Evolutionary conservation across 2,888 invertebrate genomes (phyloP), one percentile per base, ranked within the genome.

Genomic region (Lasioglossum morio): DNA sequence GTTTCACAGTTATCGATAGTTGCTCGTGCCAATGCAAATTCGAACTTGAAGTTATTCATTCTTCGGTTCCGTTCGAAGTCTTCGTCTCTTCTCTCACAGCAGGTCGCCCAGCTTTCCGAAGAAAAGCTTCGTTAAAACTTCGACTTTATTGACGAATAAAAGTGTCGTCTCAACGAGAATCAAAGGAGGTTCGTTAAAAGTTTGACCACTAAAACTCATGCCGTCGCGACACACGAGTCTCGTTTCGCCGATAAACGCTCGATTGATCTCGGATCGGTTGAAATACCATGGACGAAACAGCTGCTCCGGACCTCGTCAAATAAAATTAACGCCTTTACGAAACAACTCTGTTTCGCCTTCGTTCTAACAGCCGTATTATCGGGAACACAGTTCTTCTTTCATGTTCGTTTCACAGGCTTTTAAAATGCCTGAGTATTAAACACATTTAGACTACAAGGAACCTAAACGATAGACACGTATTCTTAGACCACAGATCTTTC

Each of bases 141-240:
- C 1, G 23, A n/a, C n/a, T 69, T 69, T 69, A 69, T 37, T 40
- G 69, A 69, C 40, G 37, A 14, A 23, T 69, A 69, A 66, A 66
- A 69, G 37, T 14, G 40, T 69, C 69, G 40, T 23, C 69, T 23
- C 1, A 37, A 19, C 10, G 23, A 40, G 37, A 40, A 69, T 69
- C 37, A 69, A 69, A 69, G 23, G n/a, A n/a, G 34, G n/a, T 69
- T 69, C 69, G 34, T 69, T 69, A 40, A 40, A n/a, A 37, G 34
- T 12, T 69, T 4, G 69, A n/a, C 37, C n/a, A 40, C 19, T 69
- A 69, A 69, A 69, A 69, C 69, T n/a, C 37, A 4, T n/a, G 34
- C 23, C n/a, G 23, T n/a, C 40, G 69, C 69, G 40, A n/a, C 66
- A 69, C n/a, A 23, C 37, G 69, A n/a, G 4, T n/a, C 23, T 40